Percentiles rank a stretch among this genome's conserved stretches.
Conservation (phyloP, 2,888 invertebrate species). For the Ectemnius cavifrons region DNA sequence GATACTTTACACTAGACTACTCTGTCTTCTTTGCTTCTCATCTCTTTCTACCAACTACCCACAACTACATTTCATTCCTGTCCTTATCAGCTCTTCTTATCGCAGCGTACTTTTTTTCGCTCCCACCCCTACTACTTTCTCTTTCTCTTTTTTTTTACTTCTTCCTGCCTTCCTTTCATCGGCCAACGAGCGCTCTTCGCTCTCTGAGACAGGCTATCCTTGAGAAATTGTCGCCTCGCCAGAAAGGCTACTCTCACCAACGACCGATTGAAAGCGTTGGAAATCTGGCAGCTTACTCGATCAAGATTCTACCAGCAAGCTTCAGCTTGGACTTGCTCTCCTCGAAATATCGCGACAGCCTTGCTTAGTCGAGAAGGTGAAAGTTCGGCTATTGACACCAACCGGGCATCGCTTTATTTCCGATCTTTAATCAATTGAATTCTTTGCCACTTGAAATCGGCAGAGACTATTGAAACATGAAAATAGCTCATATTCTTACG, state of each 20-base stretch:
- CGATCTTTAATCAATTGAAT: not conserved
- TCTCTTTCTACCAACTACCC: conserved; percentile 21
- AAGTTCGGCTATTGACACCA: not conserved
- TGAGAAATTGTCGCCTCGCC: conserved; percentile 31
- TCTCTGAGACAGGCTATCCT: conserved; percentile 22
- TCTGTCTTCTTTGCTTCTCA: conserved; percentile 47
- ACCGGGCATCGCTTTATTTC: not conserved
- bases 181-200: conserved; percentile 27
- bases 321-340: not conserved
- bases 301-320: not conserved
- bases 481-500: conserved; percentile 35
- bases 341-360: not conserved
- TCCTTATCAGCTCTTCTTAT: not conserved
- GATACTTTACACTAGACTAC: conserved; percentile 59
- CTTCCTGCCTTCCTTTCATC: conserved; percentile 14
- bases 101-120: not conserved
- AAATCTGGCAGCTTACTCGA: conserved; percentile 23
- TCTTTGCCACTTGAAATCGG: not conserved
- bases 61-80: not conserved
- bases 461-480: not conserved
- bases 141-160: not conserved
- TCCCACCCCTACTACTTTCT: not conserved
- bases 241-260: conserved; percentile 33
- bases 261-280: conserved; percentile 24
- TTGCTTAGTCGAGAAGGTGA: not conserved